Conservation (phyloP, 2,113 vertebrate species). For the Poeciliopsis retropinna region DNA sequence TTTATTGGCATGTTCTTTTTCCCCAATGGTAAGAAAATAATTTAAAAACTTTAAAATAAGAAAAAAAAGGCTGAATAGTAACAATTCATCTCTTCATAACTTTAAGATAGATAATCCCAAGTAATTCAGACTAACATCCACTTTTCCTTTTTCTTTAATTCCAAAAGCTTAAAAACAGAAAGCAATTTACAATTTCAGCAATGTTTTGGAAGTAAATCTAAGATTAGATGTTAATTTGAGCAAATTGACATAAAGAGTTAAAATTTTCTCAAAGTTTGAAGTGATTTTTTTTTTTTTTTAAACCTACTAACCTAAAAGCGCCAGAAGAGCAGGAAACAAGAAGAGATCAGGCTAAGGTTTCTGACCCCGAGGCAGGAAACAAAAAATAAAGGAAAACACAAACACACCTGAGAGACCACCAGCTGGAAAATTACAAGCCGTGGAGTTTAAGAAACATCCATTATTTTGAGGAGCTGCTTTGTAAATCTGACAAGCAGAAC, state of each 20-base stretch:
- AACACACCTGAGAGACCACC: conserved; percentile 8
- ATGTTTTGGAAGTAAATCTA: background rate
- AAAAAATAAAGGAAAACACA: background rate
- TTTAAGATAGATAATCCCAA: no score
- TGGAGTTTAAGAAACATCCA: background rate
- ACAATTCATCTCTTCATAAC: no score
- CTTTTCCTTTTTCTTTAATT: no score
- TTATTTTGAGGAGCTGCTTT: background rate
- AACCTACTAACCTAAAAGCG: background rate
- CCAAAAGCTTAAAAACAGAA: no score
- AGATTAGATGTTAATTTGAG: background rate
- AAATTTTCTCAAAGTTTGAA: background rate
- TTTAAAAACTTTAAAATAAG: no score
- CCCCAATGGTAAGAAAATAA: no score
- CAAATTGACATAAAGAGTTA: background rate
- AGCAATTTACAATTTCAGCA: background rate
- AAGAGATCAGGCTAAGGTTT: background rate
- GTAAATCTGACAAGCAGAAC: background rate
- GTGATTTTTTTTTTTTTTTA: background rate
- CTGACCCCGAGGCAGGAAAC: background rate
- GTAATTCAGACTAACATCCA: no score
- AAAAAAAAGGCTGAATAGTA: no score
- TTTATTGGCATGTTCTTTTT: no score
- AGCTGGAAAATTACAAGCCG: background rate
- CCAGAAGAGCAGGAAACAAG: background rate